phyloP scores from a whole-genome alignment of 2,888 invertebrate species.

The Stenodema calcarata region DNA sequence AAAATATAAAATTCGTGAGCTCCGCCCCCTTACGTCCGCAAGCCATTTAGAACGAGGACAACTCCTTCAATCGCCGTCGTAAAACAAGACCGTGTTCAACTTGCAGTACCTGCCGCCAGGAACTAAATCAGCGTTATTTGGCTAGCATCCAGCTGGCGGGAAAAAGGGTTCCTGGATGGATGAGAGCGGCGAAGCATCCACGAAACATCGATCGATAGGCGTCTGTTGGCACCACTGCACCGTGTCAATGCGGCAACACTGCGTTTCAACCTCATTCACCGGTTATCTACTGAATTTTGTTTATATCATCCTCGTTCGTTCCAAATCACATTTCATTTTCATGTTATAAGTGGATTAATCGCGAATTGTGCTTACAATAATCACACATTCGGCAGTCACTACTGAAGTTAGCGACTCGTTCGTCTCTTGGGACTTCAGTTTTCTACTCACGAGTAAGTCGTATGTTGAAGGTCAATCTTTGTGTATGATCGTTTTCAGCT shows the following conservation, averaged over 20 bases:
- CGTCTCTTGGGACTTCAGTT: neutral
- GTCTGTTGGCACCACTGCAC: neutral
- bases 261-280: neutral
- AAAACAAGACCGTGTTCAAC: no score
- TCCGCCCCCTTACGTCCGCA: no score
- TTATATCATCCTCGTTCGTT: neutral
- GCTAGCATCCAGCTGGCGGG: neutral
- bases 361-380: neutral
- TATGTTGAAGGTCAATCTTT: neutral
- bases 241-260: neutral
- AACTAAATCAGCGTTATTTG: no score
- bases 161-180: neutral
- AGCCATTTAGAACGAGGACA: no score
- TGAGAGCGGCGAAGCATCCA: neutral
- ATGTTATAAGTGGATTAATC: neutral
- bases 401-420: neutral
- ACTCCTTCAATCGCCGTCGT: no score
- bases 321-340: neutral
- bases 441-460: neutral
- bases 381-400: neutral
- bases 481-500: neutral
- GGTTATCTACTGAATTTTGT: constrained; percentile 29
- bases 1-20: no score
- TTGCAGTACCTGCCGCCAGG: no score
- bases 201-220: neutral